phyloP scores from a whole-genome alignment of 2,113 vertebrate species.

The Strigops habroptila region DNA sequence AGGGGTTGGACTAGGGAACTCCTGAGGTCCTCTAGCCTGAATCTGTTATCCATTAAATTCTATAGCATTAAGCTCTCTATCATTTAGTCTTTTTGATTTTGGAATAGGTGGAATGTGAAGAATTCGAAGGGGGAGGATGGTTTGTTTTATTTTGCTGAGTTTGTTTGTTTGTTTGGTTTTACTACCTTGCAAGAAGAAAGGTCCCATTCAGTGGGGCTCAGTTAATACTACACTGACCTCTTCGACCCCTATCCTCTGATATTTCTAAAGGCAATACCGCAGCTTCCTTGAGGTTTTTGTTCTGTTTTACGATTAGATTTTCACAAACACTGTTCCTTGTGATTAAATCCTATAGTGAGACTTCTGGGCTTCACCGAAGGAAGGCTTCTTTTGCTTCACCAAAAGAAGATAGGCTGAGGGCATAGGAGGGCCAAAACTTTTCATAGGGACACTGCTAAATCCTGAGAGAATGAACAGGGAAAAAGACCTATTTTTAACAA shows the following conservation, averaged over 20 bases:
- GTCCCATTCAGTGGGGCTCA: background rate
- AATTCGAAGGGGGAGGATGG: background rate
- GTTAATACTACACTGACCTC: background rate
- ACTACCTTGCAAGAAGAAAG: background rate
- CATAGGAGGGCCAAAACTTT: background rate
- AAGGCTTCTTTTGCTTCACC: background rate
- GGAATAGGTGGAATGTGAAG: background rate
- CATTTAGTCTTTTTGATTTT: background rate
- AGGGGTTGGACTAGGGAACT: background rate
- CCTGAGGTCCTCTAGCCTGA: background rate
- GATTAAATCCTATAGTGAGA: background rate
- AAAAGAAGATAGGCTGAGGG: background rate
- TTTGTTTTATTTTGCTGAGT: background rate
- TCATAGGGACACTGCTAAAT: background rate
- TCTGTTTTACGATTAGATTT: background rate
- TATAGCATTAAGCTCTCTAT: background rate
- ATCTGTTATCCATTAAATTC: background rate
- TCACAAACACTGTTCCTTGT: background rate
- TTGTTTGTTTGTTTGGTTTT: background rate
- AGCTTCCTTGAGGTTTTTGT: background rate
- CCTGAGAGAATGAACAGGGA: background rate
- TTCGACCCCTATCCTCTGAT: background rate
- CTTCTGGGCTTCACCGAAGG: no score
- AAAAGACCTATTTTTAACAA: background rate
- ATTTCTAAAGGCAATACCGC: background rate